Percentiles rank a stretch among this genome's conserved stretches.
Conservation (phyloP, 2,113 vertebrate genomes). For the Cynopterus brachyotis region DNA sequence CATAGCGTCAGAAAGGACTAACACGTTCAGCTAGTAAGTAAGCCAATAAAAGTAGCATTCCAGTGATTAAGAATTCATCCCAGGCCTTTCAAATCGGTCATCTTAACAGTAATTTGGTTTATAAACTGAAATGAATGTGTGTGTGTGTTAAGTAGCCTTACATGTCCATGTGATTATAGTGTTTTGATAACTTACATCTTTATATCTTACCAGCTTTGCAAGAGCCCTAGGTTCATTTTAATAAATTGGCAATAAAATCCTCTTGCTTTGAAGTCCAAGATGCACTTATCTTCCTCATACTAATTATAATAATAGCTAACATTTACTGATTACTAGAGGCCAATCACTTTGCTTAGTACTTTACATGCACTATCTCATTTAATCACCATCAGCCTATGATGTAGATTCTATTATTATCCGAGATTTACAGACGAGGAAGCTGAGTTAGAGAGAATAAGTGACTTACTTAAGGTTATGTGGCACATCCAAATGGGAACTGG, state of each 20-base stretch:
- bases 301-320: not conserved
- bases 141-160: not conserved
- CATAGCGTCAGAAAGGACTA: not conserved
- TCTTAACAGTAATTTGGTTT: not conserved
- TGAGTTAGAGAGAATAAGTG: not conserved
- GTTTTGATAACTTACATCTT: not conserved
- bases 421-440: not conserved
- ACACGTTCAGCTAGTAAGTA: not conserved
- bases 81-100: not conserved
- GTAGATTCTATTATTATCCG: not conserved
- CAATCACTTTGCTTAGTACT: not conserved
- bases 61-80: not conserved
- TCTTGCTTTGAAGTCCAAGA: not conserved
- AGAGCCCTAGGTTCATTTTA: not conserved
- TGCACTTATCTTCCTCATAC: not conserved
- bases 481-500: not conserved
- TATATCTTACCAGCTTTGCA: not conserved
- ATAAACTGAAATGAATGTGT: not conserved
- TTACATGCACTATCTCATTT: not conserved
- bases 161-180: not conserved
- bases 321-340: not conserved
- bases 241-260: not conserved
- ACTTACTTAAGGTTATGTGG: not conserved
- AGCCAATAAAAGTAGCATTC: not conserved
- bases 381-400: not conserved